Conservation (phyloP, 2,888 invertebrate genomes). For the Piscicola geometra region DNA sequence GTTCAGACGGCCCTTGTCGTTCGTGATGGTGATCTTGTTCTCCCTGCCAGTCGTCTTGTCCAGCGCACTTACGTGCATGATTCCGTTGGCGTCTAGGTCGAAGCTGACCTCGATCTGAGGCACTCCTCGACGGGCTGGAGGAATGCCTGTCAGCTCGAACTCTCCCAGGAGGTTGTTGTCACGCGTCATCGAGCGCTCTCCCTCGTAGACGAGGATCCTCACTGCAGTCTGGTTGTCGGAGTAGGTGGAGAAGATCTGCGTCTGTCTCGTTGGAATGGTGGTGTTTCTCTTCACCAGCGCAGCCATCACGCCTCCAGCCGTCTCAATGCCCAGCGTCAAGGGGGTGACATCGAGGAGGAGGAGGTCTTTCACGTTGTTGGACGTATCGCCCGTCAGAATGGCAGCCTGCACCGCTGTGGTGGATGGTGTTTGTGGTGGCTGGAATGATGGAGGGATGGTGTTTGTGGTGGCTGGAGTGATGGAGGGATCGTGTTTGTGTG, state of each 20-base stretch:
- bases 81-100: constrained; percentile 71
- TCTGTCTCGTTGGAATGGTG: constrained; percentile 54
- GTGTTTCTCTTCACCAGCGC: constrained; percentile 46
- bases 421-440: not conserved
- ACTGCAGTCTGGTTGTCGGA: constrained; percentile 72
- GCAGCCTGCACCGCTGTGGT: constrained; percentile 51
- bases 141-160: constrained; percentile 66
- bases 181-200: constrained; percentile 57
- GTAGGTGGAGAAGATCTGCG: constrained; percentile 73
- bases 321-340: constrained; percentile 46
- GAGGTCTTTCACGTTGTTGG: constrained; percentile 72
- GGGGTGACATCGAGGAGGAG: constrained; percentile 72
- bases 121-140: constrained; percentile 74
- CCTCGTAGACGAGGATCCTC: constrained; percentile 50
- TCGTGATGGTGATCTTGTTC: constrained; percentile 63
- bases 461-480: not conserved
- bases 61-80: constrained; percentile 85
- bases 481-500: too few relatives aligned
- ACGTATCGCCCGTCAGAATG: constrained; percentile 69
- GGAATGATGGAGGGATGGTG: too few relatives aligned
- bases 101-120: constrained; percentile 66
- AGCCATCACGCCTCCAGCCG: constrained; percentile 46
- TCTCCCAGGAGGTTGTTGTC: constrained; percentile 76
- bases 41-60: constrained; percentile 69
- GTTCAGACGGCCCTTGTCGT: constrained; percentile 64